phyloP scores from a whole-genome alignment of 2,888 invertebrate species.

The Chrysotoxum bicinctum region DNA sequence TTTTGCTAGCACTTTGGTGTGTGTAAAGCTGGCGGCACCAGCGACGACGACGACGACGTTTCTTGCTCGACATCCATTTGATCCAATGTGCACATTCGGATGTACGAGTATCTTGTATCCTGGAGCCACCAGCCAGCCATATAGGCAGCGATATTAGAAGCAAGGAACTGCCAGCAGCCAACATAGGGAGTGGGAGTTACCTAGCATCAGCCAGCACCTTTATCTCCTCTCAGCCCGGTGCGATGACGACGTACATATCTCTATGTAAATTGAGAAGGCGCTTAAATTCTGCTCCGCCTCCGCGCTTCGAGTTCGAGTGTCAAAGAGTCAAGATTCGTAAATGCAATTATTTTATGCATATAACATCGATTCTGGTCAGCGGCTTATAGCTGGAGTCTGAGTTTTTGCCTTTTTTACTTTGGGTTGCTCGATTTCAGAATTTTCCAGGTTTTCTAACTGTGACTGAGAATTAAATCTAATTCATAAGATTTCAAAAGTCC shows the following conservation, averaged over 20 bases:
- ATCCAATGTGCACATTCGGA: slow-evolving; percentile 65
- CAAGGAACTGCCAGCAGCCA: slow-evolving; percentile 13
- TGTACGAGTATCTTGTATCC: slow-evolving; percentile 57
- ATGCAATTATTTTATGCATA: slow-evolving; percentile 72
- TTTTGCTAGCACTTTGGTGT: slow-evolving; percentile 62
- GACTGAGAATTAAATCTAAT: slow-evolving; percentile 32
- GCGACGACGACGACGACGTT: slow-evolving; percentile 34
- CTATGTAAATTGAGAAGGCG: slow-evolving; percentile 71
- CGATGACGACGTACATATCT: not conserved
- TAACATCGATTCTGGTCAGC: slow-evolving; percentile 62
- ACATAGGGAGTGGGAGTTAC: slow-evolving; percentile 55
- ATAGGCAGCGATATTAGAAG: slow-evolving; percentile 30
- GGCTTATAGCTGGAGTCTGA: not conserved
- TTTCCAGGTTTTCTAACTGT: slow-evolving; percentile 37
- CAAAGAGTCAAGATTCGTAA: slow-evolving; percentile 70
- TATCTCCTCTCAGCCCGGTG: not conserved
- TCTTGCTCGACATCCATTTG: slow-evolving; percentile 71
- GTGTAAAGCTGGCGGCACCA: slow-evolving; percentile 38
- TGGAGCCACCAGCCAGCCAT: slow-evolving; percentile 41
- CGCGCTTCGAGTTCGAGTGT: slow-evolving; percentile 65
- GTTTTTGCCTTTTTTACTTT: slow-evolving; percentile 38
- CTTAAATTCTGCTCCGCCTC: slow-evolving; percentile 71
- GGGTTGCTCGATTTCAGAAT: slow-evolving; percentile 50
- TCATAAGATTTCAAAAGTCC: slow-evolving; percentile 53
- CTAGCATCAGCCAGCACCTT: slow-evolving; percentile 5